These are phyloP conservation scores for Drosophila bifasciata DNA, from an alignment of 1,140 invertebrate genomes.

Conservation along the genomic window DNA sequence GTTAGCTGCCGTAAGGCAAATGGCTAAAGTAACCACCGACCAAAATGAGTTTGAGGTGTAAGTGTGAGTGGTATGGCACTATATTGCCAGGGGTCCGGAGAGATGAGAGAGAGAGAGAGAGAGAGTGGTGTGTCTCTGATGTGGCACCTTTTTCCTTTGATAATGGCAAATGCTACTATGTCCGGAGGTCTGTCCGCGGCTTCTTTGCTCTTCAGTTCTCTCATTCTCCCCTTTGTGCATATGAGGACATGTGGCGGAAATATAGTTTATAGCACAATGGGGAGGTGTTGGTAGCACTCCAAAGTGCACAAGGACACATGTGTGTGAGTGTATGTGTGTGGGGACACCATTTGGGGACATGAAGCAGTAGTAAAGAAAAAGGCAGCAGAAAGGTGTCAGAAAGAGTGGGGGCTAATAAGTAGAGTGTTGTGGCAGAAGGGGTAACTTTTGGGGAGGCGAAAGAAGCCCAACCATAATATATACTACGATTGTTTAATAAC, in stretches of 20 bases:
- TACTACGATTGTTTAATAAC: too few species aligned
- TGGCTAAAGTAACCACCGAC: slow-evolving; percentile 76
- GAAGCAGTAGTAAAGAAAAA: slow-evolving; percentile 10
- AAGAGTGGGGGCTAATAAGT: not conserved
- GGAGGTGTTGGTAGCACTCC: slow-evolving; percentile 18
- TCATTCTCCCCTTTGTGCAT: slow-evolving; percentile 12
- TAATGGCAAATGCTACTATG: slow-evolving; percentile 66
- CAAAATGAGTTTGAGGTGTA: slow-evolving; percentile 73
- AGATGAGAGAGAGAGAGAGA: slow-evolving; percentile 17
- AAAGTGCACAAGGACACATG: slow-evolving; percentile 28
- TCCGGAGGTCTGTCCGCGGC: slow-evolving; percentile 60
- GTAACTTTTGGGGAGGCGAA: too few species aligned
- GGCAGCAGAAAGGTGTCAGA: not conserved
- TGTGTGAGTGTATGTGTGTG: slow-evolving; percentile 22
- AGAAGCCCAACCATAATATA: too few species aligned
- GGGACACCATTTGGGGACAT: slow-evolving; percentile 33
- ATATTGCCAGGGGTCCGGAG: not conserved
- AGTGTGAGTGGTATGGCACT: not conserved
- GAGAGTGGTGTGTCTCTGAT: slow-evolving; percentile 35
- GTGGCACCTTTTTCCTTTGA: slow-evolving; percentile 73
- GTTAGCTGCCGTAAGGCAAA: slow-evolving; percentile 70
- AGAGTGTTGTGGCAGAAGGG: too few species aligned
- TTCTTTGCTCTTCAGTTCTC: slow-evolving; percentile 34
- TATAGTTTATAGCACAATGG: slow-evolving; percentile 60
- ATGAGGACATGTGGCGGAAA: slow-evolving; percentile 43